phyloP scores from a whole-genome alignment of 1,140 invertebrate species.

The Drosophila fuyamai region DNA sequence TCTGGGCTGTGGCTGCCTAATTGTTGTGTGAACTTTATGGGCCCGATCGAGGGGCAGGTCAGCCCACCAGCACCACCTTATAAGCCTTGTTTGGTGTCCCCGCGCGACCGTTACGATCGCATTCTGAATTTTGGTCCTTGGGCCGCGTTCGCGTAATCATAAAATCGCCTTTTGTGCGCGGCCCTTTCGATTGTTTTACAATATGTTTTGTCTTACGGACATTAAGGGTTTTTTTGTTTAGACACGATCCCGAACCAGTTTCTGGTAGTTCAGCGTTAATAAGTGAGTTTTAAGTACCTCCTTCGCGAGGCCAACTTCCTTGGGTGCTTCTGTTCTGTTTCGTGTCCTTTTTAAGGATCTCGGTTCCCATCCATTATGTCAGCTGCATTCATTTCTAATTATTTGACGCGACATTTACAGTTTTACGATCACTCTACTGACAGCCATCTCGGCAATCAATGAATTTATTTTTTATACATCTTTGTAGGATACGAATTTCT shows the following conservation, averaged over 20 bases:
- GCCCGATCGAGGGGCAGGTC: conserved; percentile 26
- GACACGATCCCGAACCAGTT: conserved; percentile 53
- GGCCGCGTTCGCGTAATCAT: conserved; percentile 53
- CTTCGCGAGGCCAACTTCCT: conserved; percentile 46
- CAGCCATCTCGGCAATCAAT: conserved; percentile 47
- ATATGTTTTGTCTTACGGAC: conserved; percentile 64
- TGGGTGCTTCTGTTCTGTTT: conserved; percentile 13
- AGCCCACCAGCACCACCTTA: conserved; percentile 29
- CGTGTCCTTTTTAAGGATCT: conserved; percentile 39
- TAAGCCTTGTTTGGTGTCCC: conserved; percentile 68
- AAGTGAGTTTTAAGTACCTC: conserved; percentile 67
- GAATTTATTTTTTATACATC: conserved; percentile 56
- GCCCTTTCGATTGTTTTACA: conserved; percentile 72
- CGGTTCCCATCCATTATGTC: conserved; percentile 50
- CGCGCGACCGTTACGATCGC: conserved; percentile 27
- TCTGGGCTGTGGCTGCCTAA: conserved; percentile 67
- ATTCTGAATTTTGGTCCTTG: conserved; percentile 25
- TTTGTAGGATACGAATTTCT: conserved; percentile 16
- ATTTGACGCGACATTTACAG: conserved; percentile 56
- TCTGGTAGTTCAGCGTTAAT: conserved; percentile 55
- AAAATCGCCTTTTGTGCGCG: conserved; percentile 59
- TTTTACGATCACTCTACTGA: conserved; percentile 24
- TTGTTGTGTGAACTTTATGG: conserved; percentile 76
- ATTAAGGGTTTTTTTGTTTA: conserved; percentile 82
- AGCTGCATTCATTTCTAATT: conserved; percentile 72